Base-by-base conservation (phyloP, 2,888 invertebrate species). In the Odontocerum albicorne region DNA sequence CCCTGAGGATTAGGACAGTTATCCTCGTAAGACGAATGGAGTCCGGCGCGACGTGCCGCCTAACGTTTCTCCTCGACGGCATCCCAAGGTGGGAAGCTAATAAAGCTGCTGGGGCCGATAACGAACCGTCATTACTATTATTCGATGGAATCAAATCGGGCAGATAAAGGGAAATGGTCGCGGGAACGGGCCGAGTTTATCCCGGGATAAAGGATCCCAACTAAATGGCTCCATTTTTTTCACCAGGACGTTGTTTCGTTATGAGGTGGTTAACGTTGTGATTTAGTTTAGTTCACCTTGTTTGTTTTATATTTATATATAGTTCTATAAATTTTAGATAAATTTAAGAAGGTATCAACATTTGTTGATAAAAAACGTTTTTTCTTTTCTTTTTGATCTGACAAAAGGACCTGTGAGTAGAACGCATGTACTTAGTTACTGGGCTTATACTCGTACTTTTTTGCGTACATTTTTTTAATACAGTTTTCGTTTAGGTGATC, bases 111-210 rank as follows among this genome's bases (percentile, higher is more conserved):
- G 47, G 38, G 47, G 22, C 49, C 49, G 58, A 58, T 58, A 59
- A 49, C 44, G 44, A 32, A 51, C 49, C 10, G 42, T 31, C 46
- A 52, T 52, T 35, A 38, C 40, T 51, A 51, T 52, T 52, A 51
- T 47, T 52, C 55, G 58, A 59, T 55, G 47, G 49, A 55, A 55
- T 55, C 33, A 55, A 59, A 55, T 55, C 43, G 49, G 35, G 13
- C 19, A 33, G 59, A 59, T 55, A 59, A 42, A 43, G 52, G 47
- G 32, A 38, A 39, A 49, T 49, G 43, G 33, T 36, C 38, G 38
- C 27, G 20, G 21, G 19, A 27, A 43, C 49, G 35, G 33, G n/a
- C 43, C 33, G 35, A 27, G 21, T 31, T 51, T 27, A 44, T 38
- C 16, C 20, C 35, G 35, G 36, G 32, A 27, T 44, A 17, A 32